Percentiles rank a stretch among this genome's conserved stretches.
Evolutionary conservation across 2,888 invertebrate genomes (phyloP).

Genomic region (Phaedon cochleariae): DNA sequence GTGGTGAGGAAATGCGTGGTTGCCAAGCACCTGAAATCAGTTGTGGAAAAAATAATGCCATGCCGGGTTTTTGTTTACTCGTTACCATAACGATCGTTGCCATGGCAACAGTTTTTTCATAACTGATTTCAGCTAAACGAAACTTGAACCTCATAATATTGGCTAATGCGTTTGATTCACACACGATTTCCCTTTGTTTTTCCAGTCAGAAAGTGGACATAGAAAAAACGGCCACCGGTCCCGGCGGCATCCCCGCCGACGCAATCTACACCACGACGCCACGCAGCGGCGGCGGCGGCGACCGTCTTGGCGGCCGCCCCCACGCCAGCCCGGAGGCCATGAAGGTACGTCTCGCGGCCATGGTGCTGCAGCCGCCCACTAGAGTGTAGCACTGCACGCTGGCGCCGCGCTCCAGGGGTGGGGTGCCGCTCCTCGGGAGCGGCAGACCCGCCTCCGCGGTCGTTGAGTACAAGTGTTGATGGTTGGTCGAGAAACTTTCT

Average conservation of each 20-base stretch:
- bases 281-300: conserved; percentile 40
- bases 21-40: too few species aligned
- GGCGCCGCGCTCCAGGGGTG: conserved; percentile 51
- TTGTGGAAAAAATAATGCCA: too few species aligned
- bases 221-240: conserved; percentile 62
- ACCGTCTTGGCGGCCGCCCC: conserved; percentile 44
- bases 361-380: conserved; percentile 89
- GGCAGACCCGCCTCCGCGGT: conserved; percentile 58
- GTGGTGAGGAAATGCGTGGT: too few species aligned
- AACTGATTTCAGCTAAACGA: too few species aligned
- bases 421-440: conserved; percentile 42
- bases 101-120: too few species aligned
- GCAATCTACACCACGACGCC: conserved; percentile 73
- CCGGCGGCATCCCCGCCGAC: conserved; percentile 75
- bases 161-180: too few species aligned
- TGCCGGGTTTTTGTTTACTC: too few species aligned
- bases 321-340: conserved; percentile 73
- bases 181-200: conserved; percentile 16
- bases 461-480: conserved; percentile 61
- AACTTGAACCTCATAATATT: too few species aligned
- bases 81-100: too few species aligned
- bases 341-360: conserved; percentile 90
- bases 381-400: conserved; percentile 72
- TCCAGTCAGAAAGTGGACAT: conserved; percentile 60
- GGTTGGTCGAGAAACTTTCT: conserved; percentile 50